These are phyloP conservation scores for Listronotus oregonensis DNA, from an alignment of 1,140 invertebrate species.

Conservation along the genomic window DNA sequence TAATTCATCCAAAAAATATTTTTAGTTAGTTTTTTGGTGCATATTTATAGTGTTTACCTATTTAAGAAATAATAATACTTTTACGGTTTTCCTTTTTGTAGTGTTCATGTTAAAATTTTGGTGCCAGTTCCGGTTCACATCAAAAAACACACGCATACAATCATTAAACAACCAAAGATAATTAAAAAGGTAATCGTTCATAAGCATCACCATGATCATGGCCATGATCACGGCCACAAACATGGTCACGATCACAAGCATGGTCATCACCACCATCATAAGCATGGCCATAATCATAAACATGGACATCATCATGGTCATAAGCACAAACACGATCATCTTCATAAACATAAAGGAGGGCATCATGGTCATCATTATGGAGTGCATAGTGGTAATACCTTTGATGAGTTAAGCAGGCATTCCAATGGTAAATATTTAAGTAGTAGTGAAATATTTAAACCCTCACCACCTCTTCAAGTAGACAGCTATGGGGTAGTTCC, in stretches of 20 bases:
- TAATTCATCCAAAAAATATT: too few species aligned
- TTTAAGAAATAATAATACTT: too few species aligned
- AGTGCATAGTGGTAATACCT: constrained; percentile 3
- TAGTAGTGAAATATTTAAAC: constrained; percentile 9
- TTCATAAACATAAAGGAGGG: constrained; percentile 16
- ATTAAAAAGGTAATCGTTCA: constrained; percentile 34
- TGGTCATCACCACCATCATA: constrained; percentile 8
- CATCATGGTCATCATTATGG: constrained; percentile 4
- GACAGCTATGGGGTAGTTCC: constrained; percentile 5
- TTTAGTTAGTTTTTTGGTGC: too few species aligned
- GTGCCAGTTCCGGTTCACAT: constrained; percentile 29
- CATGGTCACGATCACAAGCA: constrained; percentile 26
- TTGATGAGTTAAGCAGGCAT: neutral
- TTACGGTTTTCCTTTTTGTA: constrained; percentile 9
- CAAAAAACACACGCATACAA: constrained; percentile 32
- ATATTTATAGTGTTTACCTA: too few species aligned
- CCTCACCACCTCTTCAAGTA: constrained; percentile 6
- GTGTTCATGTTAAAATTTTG: constrained; percentile 39
- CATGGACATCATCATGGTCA: constrained; percentile 29
- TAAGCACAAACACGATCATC: constrained; percentile 26
- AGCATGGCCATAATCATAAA: constrained; percentile 20
- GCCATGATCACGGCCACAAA: constrained; percentile 27
- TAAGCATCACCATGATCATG: constrained; percentile 33
- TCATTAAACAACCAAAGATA: constrained; percentile 33
- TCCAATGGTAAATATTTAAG: neutral